A percentile compares a stretch with the other conserved stretches of the same genome.
These are phyloP conservation scores for Ephestia elutella DNA, from an alignment of 1,140 invertebrate genomes.

Conservation along the genomic window DNA sequence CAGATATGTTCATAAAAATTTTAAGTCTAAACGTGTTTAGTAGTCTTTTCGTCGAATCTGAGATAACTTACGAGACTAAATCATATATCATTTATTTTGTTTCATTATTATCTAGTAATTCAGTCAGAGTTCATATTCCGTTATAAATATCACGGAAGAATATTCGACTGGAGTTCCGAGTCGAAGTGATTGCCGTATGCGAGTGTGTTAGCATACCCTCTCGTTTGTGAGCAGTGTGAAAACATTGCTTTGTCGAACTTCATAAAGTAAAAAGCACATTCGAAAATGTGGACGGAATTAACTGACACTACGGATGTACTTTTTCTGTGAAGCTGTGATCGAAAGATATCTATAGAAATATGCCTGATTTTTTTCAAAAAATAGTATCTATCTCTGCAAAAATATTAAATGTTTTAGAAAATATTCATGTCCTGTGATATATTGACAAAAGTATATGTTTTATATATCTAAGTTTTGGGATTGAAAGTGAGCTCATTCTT, in stretches of 20 bases:
- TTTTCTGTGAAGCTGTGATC: not conserved
- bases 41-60: conserved; percentile 72
- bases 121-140: conserved; percentile 66
- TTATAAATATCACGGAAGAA: conserved; percentile 61
- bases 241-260: conserved; percentile 34
- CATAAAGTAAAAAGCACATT: conserved; percentile 34
- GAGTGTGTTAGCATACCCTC: conserved; percentile 18
- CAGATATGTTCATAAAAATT: conserved; percentile 70
- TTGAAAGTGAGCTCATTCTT: not conserved
- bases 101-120: conserved; percentile 62
- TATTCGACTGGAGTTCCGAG: conserved; percentile 49
- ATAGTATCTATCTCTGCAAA: conserved; percentile 9
- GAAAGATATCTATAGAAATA: not conserved
- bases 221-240: conserved; percentile 39
- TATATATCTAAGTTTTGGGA: not conserved
- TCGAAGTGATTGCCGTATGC: conserved; percentile 31
- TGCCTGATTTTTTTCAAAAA: not conserved
- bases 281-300: conserved; percentile 67
- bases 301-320: conserved; percentile 27
- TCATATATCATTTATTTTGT: conserved; percentile 55
- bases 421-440: not conserved
- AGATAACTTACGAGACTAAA: conserved; percentile 66
- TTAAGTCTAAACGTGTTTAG: conserved; percentile 65
- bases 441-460: not conserved
- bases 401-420: not conserved